Evolutionary conservation across 2,888 invertebrate species (phyloP), one percentile per base, ranked within the genome.

Genomic region (Harmothoe impar): DNA sequence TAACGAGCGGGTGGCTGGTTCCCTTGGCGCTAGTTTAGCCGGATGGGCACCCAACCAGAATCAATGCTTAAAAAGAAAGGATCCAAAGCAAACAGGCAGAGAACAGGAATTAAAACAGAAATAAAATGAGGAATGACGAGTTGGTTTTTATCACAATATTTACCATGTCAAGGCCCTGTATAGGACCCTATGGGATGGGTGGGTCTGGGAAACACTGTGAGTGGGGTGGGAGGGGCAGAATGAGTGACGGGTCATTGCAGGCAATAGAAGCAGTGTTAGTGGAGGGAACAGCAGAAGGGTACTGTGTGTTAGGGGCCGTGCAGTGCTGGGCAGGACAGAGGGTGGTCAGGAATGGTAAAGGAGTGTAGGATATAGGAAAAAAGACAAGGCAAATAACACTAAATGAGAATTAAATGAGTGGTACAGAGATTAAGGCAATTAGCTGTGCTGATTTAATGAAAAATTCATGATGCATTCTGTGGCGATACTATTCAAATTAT

Each of bases 31-130:
- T 62, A 62, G 62, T 62, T 62, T 62, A 62, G 20, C n/a, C 62
- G 20, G 62, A 62, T 62, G 62, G 62, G 62, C n/a, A 62, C 62
- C 62, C 62, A 62, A 62, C 62, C 62, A 62, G 62, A 62, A 62
- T 20, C 20, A 43, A 62, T 62, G 62, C n/a, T n/a, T 5, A 5
- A n/a, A 62, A 31, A n/a, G 20, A 25, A 31, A 5, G 31, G 31
- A 15, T 77, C 77, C 25, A 31, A 7, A 77, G 77, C 77, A n/a
- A 62, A 25, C 62, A 62, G 10, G 62, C 1, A 77, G 77, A 10
- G 5, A 62, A 25, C 62, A 62, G 10, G 62, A 23, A 62, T 25
- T 43, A 43, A 43, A 43, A 43, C 43, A 43, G 43, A 43, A 43
- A 7, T 43, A 43, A 43, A 43, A 43, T 43, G 25, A 62, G 62